Base-by-base conservation (phyloP, 2,113 vertebrate species). In the Mohoua ochrocephala region DNA sequence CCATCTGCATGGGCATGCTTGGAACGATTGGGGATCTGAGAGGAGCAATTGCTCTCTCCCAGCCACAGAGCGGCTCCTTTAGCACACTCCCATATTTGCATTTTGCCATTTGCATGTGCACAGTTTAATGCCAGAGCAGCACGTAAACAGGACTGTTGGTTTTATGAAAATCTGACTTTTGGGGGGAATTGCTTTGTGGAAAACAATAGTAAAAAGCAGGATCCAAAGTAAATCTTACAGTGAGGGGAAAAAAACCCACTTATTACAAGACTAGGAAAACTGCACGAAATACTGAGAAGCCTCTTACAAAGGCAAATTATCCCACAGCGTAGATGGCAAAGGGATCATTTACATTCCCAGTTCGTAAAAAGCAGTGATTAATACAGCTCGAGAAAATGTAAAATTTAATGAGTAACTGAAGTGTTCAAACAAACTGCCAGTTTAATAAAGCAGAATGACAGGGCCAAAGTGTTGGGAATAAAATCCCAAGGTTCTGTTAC, bases 361-460 rank as follows among this genome's bases (percentile, higher is more conserved):
- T 95, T 68, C 1, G 11, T 92, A 94, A 96, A 92, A 93, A 82
- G 69, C 35, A 64, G 73, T 53, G 84, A 95, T 78, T 93, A 95
- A 96, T 93, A 87, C 45, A 86, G 91, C 80, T 20, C 75, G 73
- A 94, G 73, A 92, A 94, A 93, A 94, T 87, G 85, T 75, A 96
- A 91, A 93, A 90, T 78, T 64, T 91, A 95, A 93, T 83, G 84
- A 95, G 56, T 63, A 96, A 95, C 76, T 91, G 54, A 91, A 95
- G 80, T 78, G 56, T 84, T 96, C 81, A 95, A 85, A 89, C 71
- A 93, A 93, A 88, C 79, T 87, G 83, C 79, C 47, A 37, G 60
- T 83, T 94, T 84, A 87, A 91, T 90, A 95, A 94, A 52, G 70
- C 67, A 78, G 68, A 92, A 85, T 65, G 75, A 87, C 83, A 68